Conservation (phyloP, 2,797 vertebrate genomes). For the Coregonus ussuriensis region DNA sequence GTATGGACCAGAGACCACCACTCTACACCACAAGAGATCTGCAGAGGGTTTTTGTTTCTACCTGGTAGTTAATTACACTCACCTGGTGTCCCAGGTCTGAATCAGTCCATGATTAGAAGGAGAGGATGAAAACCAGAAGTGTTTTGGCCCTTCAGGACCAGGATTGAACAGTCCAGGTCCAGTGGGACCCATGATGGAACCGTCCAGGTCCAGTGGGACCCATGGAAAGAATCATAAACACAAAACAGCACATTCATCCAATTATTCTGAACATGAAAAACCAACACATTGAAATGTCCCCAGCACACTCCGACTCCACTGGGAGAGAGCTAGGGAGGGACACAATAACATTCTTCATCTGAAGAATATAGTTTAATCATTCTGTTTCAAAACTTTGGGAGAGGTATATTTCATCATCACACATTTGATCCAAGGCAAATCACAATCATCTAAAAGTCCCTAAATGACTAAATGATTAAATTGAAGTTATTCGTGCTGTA, state of each 20-base stretch:
- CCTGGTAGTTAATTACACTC: no score
- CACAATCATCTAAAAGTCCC: not conserved
- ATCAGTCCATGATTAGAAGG: no score
- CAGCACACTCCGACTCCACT: conserved; percentile 54
- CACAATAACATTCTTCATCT: conserved; percentile 47
- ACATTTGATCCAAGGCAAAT: not conserved
- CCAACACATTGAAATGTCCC: conserved; percentile 59
- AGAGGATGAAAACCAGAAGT: no score
- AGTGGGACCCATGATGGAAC: no score
- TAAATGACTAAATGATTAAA: no score
- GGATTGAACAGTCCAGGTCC: no score
- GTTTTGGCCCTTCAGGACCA: no score
- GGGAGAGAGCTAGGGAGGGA: conserved; percentile 36
- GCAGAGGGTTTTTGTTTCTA: no score
- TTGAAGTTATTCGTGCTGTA: no score
- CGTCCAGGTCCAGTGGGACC: conserved; percentile 43
- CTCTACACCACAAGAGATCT: conserved; percentile 9
- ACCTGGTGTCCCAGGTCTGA: no score
- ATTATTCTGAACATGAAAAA: conserved; percentile 53
- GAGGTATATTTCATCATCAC: conserved; percentile 10
- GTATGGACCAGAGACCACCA: no score
- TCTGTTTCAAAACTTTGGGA: conserved; percentile 18
- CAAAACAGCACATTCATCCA: conserved; percentile 57
- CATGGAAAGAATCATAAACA: conserved; percentile 53
- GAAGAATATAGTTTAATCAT: conserved; percentile 49